These are phyloP conservation scores for Sturnira hondurensis DNA, from an alignment of 2,113 vertebrate genomes.

Conservation along the genomic window DNA sequence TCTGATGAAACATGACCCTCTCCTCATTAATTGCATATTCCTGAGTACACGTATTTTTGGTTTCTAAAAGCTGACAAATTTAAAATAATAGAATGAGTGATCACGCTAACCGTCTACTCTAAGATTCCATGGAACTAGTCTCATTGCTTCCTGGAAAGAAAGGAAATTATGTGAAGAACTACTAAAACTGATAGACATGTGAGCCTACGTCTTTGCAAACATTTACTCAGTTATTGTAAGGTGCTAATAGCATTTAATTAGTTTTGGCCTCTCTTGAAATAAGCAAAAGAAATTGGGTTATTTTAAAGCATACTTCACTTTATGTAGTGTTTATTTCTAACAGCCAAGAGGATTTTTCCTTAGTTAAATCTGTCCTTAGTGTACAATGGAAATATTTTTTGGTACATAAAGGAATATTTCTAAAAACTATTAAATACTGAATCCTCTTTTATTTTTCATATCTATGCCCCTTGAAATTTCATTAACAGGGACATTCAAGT, in stretches of 20 bases:
- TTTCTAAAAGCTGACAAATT: not conserved
- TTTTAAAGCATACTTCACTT: constrained; percentile 17
- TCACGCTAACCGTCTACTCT: not conserved
- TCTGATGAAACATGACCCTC: not conserved
- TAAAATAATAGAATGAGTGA: not conserved
- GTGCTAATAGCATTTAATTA: not conserved
- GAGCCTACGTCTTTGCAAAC: not conserved
- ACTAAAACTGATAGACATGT: not conserved
- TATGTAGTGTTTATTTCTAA: constrained; percentile 29
- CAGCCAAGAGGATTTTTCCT: not conserved
- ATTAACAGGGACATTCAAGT: not conserved
- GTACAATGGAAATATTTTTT: not conserved
- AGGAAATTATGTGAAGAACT: not conserved
- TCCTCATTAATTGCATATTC: not conserved
- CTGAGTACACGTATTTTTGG: not conserved
- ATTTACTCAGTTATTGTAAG: not conserved
- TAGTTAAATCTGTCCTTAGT: not conserved
- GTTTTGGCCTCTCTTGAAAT: not conserved
- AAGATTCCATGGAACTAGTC: not conserved
- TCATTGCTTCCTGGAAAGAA: not conserved
- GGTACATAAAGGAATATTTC: not conserved
- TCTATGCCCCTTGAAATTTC: not conserved
- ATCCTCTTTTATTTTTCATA: not conserved
- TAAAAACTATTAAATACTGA: constrained; percentile 9
- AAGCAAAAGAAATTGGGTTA: constrained; percentile 4